These are phyloP conservation scores for Lucilia cuprina DNA, from an alignment of 1,140 invertebrate genomes.

Conservation along the genomic window DNA sequence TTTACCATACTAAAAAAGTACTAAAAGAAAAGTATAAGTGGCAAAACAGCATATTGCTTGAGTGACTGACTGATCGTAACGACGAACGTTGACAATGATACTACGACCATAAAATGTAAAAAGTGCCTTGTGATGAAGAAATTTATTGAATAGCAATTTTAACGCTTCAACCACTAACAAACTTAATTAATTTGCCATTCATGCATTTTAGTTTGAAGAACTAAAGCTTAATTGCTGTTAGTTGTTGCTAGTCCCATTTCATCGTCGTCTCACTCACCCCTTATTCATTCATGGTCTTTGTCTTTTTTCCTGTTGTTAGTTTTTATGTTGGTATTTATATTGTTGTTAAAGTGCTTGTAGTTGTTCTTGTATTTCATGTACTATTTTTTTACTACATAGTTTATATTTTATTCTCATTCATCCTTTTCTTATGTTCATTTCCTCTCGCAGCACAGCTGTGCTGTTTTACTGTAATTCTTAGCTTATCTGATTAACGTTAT, in stretches of 20 bases:
- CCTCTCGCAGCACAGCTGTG: not conserved
- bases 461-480: not conserved
- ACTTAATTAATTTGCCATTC: conserved; percentile 29
- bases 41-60: not conserved
- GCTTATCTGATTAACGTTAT: conserved; percentile 20
- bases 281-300: not conserved
- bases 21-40: not conserved
- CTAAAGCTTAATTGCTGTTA: conserved; percentile 19
- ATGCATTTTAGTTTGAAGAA: conserved; percentile 15
- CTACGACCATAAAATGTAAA: not conserved
- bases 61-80: not conserved
- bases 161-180: conserved; percentile 16
- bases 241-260: not conserved
- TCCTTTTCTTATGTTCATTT: no score
- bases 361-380: not conserved
- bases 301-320: not conserved
- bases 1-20: not conserved
- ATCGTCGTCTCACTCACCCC: not conserved
- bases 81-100: not conserved
- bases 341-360: not conserved
- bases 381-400: no score
- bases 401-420: no score
- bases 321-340: conserved; percentile 8
- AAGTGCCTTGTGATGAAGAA: not conserved
- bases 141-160: conserved; percentile 26